These are phyloP conservation scores for Desoria tigrina DNA, from an alignment of 2,888 invertebrate species.

Conservation along the genomic window DNA sequence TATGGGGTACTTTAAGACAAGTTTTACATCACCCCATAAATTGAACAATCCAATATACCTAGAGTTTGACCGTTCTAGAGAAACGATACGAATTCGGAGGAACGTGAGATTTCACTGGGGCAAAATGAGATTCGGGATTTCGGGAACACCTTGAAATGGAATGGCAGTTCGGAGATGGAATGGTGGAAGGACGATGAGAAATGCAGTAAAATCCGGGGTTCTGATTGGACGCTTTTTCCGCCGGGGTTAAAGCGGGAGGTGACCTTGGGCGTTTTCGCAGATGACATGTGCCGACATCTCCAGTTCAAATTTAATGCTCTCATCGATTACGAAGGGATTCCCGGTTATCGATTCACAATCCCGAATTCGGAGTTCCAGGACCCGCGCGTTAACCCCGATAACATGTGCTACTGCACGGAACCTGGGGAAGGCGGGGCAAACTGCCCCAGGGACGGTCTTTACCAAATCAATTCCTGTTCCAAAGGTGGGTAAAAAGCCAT, in stretches of 20 bases:
- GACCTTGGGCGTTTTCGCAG: neutral
- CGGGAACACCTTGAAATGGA: slow-evolving; percentile 17
- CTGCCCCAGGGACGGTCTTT: slow-evolving; percentile 16
- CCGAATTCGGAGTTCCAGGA: slow-evolving; percentile 7
- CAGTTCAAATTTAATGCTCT: slow-evolving; percentile 10
- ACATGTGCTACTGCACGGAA: slow-evolving; percentile 27
- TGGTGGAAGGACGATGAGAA: slow-evolving; percentile 11
- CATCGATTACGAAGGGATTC: slow-evolving; percentile 1
- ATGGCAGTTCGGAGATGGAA: neutral
- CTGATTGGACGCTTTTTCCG: slow-evolving; percentile 14
- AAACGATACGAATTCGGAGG: slow-evolving; percentile 14
- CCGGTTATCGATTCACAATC: slow-evolving; percentile 14
- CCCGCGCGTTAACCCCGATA: slow-evolving; percentile 9
- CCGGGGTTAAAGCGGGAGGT: neutral
- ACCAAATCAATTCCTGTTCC: slow-evolving; percentile 18
- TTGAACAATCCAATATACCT: no score
- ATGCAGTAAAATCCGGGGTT: slow-evolving; percentile 7
- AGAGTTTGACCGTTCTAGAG: neutral
- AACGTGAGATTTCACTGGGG: neutral
- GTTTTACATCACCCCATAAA: no score
- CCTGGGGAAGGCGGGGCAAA: slow-evolving; percentile 13
- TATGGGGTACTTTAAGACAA: slow-evolving; percentile 15
- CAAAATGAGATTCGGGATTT: neutral
- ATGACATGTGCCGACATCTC: slow-evolving; percentile 12
- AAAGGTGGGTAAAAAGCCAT: slow-evolving; percentile 14